Base-by-base conservation (phyloP, 2,888 invertebrate genomes). In the Imbricaverruca yamaguchii region DNA sequence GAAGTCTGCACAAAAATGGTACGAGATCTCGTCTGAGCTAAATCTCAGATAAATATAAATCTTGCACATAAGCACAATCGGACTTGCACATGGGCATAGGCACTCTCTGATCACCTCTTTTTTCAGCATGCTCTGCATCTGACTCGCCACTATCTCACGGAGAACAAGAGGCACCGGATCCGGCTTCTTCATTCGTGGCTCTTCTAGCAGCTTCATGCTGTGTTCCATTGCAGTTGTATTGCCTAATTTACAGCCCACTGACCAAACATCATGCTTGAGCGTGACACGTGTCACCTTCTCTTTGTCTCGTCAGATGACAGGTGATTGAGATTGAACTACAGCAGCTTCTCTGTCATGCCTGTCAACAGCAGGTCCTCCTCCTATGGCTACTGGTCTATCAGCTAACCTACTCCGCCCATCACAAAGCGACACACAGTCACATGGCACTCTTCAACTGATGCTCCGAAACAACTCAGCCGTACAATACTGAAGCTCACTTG, bases 61-160 rank as follows among this genome's bases (percentile, higher is more conserved):
- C 80, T 80, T 80, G 12, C 13, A 21, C 59, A 80, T 59, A 53
- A 80, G 57, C 10, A 80, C 25, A 11, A 80, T 23, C 25, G 12
- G 63, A 56, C 56, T 56, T 12, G 59, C 55, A n/a, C 13, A 57
- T 53, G 67, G 25, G 55, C 69, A 39, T 21, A n/a, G 12, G 8
- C 80, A 69, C 65, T 67, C 56, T 13, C 56, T 55, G 21, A 65
- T 80, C 69, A 80, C 80, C 23, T 18, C 63, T 23, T 39, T 63
- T 9, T 56, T 13, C 23, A 80, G 63, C 80, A 80, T 80, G 67
- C 39, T 39, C 13, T 69, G 39, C 3, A 80, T 25, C n/a, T 80
- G 80, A 6, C 65, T 25, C 8, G 25, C 65, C 25, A 80, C 80
- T 9, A 63, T 21, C 15, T 63, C 65, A 63, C 80, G 80, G 7